These are phyloP conservation scores for Lasius fuliginosus DNA, from an alignment of 2,888 invertebrate species.

Conservation along the genomic window DNA sequence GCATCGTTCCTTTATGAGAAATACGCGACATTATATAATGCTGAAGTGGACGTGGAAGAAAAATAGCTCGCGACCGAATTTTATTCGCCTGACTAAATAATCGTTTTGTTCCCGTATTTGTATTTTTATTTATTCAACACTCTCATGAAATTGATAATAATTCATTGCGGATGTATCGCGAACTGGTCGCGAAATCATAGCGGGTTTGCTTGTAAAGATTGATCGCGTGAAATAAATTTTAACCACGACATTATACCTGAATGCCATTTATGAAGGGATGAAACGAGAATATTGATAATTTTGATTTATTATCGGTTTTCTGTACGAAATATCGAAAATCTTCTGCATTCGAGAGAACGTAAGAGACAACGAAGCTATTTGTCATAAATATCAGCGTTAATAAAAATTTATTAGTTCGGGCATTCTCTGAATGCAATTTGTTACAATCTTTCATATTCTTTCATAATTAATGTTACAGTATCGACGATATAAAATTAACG, in stretches of 20 bases:
- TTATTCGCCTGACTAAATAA: constrained; percentile 18
- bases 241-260: constrained; percentile 47
- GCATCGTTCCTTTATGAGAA: constrained; percentile 43
- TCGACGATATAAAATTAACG: constrained; percentile 41
- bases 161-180: constrained; percentile 36
- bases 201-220: constrained; percentile 66
- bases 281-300: constrained; percentile 49
- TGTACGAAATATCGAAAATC: constrained; percentile 31
- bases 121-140: constrained; percentile 37
- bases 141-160: constrained; percentile 35
- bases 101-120: constrained; percentile 6
- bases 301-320: constrained; percentile 40
- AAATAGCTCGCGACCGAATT: constrained; percentile 3
- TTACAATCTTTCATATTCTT: constrained; percentile 12
- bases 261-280: constrained; percentile 40
- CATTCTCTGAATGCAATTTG: constrained; percentile 21
- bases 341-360: background rate
- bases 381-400: constrained; percentile 34
- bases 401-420: constrained; percentile 34
- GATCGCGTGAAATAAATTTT: constrained; percentile 64
- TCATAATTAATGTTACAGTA: constrained; percentile 46
- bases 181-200: constrained; percentile 66
- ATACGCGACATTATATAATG: background rate
- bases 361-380: constrained; percentile 36
- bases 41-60: background rate